phyloP scores from a whole-genome alignment of 2,797 vertebrate species.

The Argyrosomus regius region DNA sequence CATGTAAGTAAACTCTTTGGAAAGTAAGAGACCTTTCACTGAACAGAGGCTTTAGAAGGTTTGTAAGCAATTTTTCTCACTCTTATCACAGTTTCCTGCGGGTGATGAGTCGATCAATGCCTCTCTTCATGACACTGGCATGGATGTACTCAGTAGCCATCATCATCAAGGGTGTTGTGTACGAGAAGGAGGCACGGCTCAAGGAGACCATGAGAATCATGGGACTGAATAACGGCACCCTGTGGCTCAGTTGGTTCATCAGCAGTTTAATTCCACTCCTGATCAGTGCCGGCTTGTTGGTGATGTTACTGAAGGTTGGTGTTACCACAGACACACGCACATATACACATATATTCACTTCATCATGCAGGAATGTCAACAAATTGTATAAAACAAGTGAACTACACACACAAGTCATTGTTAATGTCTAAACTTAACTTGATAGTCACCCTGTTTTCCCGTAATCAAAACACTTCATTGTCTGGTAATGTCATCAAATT shows the following conservation, averaged over 20 bases:
- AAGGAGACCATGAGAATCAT: constrained; percentile 99
- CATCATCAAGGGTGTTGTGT: constrained; percentile 98
- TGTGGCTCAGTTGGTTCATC: constrained; percentile 99
- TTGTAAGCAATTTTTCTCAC: background rate
- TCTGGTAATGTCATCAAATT: constrained; percentile 27
- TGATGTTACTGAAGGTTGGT: constrained; percentile 93
- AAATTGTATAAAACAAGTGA: constrained; percentile 22
- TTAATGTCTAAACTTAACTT: constrained; percentile 15
- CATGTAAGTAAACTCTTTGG: constrained; percentile 85
- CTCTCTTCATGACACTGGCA: constrained; percentile 98
- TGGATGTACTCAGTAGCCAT: constrained; percentile 99
- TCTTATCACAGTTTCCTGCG: constrained; percentile 89
- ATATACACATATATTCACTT: background rate
- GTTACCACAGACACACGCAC: background rate
- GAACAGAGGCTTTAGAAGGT: background rate
- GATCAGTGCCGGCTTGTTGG: constrained; percentile 92
- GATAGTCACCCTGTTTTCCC: constrained; percentile 18
- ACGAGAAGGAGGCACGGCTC: constrained; percentile 96
- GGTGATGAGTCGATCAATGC: constrained; percentile 98
- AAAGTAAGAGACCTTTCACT: background rate
- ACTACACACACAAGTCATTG: background rate
- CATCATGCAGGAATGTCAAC: constrained; percentile 45
- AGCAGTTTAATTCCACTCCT: constrained; percentile 96
- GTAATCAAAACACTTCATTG: constrained; percentile 15
- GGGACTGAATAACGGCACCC: constrained; percentile 93